These are phyloP conservation scores for Dermolepida albohirtum DNA, from an alignment of 2,888 invertebrate species.

Conservation along the genomic window DNA sequence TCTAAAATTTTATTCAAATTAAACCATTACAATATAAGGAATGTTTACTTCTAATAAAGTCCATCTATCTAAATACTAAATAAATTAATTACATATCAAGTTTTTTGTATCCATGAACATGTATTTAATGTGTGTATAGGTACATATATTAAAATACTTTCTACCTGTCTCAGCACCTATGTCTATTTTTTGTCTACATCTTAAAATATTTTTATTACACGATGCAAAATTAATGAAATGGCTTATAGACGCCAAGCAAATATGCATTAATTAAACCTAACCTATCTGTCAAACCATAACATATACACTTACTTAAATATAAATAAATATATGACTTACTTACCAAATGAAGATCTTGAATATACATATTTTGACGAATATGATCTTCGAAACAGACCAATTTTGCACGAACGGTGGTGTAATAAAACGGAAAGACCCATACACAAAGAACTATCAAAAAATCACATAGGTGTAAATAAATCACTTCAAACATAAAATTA, in stretches of 20 bases:
- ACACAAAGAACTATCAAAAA: constrained; percentile 44
- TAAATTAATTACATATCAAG: too few relatives aligned
- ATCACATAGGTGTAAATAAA: constrained; percentile 29
- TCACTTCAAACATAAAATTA: constrained; percentile 30
- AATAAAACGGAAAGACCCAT: constrained; percentile 40
- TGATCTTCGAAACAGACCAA: constrained; percentile 33
- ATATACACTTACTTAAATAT: constrained; percentile 8
- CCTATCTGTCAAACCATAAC: constrained; percentile 32
- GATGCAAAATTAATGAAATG: neutral
- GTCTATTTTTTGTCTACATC: neutral
- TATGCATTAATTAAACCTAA: constrained; percentile 33
- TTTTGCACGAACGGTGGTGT: constrained; percentile 29
- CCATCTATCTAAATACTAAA: too few relatives aligned
- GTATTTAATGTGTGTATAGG: too few relatives aligned
- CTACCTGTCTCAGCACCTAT: too few relatives aligned
- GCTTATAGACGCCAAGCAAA: constrained; percentile 13
- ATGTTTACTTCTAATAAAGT: too few relatives aligned
- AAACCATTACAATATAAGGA: too few relatives aligned
- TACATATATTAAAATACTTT: too few relatives aligned
- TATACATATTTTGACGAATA: constrained; percentile 36
- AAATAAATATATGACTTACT: constrained; percentile 27
- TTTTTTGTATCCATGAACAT: too few relatives aligned
- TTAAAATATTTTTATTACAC: neutral
- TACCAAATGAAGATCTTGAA: constrained; percentile 33
- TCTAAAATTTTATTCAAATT: too few relatives aligned